These are phyloP conservation scores for Lampris incognitus DNA, from an alignment of 2,113 vertebrate genomes.

Conservation along the genomic window DNA sequence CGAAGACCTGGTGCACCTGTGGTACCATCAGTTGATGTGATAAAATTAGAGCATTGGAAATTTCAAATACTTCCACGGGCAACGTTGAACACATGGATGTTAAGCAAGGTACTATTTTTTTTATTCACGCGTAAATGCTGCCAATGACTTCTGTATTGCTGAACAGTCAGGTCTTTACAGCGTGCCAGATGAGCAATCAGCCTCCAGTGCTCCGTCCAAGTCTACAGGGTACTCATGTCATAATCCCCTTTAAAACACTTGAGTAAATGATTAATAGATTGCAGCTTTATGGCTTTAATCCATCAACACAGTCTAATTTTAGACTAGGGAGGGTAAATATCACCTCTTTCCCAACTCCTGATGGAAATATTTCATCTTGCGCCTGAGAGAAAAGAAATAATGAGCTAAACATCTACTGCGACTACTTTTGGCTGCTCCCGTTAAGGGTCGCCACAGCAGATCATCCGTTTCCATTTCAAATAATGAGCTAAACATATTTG, in stretches of 20 bases:
- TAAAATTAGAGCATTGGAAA: too few species aligned
- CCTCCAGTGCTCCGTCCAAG: background rate
- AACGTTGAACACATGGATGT: too few species aligned
- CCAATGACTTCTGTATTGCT: background rate
- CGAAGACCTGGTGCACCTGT: too few species aligned
- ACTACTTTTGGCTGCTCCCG: too few species aligned
- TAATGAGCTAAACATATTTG: too few species aligned
- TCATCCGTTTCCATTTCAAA: too few species aligned
- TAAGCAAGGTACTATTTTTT: too few species aligned
- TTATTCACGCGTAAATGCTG: too few species aligned
- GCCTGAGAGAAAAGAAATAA: background rate
- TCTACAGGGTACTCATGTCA: conserved; percentile 6
- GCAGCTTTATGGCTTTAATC: conserved; percentile 40
- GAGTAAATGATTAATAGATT: conserved; percentile 26
- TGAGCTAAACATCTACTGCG: background rate
- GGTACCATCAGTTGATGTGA: too few species aligned
- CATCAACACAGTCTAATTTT: conserved; percentile 27
- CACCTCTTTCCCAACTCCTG: background rate
- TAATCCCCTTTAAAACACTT: conserved; percentile 14
- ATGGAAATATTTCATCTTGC: background rate
- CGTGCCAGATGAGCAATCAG: conserved; percentile 20
- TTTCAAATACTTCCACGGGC: too few species aligned
- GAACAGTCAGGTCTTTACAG: conserved; percentile 5
- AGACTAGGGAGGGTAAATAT: background rate
- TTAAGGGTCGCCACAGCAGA: too few species aligned